Percentiles rank a stretch among this genome's conserved stretches.
Evolutionary conservation across 2,888 invertebrate species (phyloP).

Genomic region (Pristionchus japonicus): DNA sequence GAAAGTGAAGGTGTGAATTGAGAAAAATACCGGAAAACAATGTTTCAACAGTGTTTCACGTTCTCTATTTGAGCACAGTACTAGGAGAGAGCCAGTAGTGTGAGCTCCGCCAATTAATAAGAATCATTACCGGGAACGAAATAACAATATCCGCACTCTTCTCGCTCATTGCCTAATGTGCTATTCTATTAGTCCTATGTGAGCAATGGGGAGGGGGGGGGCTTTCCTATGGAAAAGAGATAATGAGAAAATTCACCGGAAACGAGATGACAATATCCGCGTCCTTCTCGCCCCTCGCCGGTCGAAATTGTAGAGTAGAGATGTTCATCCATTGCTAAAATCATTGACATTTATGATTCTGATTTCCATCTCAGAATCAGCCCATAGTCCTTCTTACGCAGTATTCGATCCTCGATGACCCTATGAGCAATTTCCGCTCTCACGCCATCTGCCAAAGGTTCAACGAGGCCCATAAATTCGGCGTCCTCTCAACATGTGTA

Average conservation of each 20-base stretch:
- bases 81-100: too few species aligned
- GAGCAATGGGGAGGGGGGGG: too few species aligned
- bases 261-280: constrained; percentile 35
- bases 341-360: neutral
- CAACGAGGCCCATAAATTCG: neutral
- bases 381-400: neutral
- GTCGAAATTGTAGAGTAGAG: constrained; percentile 21
- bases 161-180: neutral
- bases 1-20: too few species aligned
- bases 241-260: constrained; percentile 22
- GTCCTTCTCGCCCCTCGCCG: neutral
- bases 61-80: too few species aligned
- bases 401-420: neutral
- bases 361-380: neutral
- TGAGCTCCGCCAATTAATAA: too few species aligned
- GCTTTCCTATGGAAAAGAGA: neutral
- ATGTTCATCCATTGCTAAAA: constrained; percentile 40
- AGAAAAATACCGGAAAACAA: too few species aligned
- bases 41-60: too few species aligned
- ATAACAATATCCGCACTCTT: constrained; percentile 15
- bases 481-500: neutral
- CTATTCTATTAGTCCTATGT: too few species aligned
- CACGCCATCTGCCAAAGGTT: neutral
- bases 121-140: neutral
- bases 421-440: neutral